Conservation (phyloP, 2,113 vertebrate species). For the Macrotus californicus region DNA sequence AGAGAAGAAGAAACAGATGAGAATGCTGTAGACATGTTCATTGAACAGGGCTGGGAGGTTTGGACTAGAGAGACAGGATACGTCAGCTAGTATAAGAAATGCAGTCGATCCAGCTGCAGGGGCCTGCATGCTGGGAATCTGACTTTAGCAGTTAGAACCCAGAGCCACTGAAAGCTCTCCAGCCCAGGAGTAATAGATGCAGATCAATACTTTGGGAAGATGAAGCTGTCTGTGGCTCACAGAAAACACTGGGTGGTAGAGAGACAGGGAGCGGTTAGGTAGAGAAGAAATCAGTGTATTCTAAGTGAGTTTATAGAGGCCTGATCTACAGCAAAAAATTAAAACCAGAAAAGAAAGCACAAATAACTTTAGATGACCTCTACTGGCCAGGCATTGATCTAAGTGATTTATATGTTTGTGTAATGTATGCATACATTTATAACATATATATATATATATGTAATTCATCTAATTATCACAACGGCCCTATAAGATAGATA, state of each 20-base stretch:
- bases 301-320: neutral
- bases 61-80: neutral
- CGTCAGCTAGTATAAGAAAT: neutral
- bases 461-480: neutral
- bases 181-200: too few species aligned
- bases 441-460: neutral
- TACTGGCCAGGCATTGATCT: neutral
- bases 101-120: too few species aligned
- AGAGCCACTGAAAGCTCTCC: neutral
- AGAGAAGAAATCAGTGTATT: neutral
- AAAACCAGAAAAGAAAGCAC: neutral
- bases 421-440: neutral
- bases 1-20: neutral
- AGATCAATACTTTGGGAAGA: neutral
- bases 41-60: neutral
- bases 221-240: neutral
- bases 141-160: neutral
- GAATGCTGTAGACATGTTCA: neutral
- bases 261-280: neutral
- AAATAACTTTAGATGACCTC: neutral
- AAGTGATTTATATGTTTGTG: neutral
- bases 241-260: neutral
- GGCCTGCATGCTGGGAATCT: neutral
- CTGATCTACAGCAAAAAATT: neutral
- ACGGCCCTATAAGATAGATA: neutral